A percentile compares a stretch with the other conserved stretches of the same genome.
phyloP scores from a whole-genome alignment of 2,113 vertebrate species.

The Phylloscopus trochilus region DNA sequence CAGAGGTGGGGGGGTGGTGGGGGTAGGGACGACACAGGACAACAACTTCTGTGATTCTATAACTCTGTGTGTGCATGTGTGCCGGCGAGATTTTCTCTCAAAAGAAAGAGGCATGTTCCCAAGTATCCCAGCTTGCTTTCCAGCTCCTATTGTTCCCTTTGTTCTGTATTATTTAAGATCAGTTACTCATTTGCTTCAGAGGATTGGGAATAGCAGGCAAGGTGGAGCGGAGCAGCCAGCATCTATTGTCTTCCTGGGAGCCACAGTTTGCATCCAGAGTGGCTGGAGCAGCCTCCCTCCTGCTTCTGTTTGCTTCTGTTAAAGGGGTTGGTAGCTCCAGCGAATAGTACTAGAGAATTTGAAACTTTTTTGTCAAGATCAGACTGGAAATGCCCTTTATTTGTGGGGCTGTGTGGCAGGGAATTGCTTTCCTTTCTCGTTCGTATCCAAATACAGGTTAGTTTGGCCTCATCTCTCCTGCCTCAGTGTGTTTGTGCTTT shows the following conservation, averaged over 20 bases:
- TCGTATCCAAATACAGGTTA: fast-evolving
- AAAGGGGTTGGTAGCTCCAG: background rate
- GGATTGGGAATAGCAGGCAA: background rate
- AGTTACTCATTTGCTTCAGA: conserved; percentile 37
- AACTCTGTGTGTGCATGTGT: background rate
- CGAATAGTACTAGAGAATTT: background rate
- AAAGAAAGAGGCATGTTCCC: background rate
- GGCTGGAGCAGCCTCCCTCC: background rate
- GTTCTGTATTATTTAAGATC: conserved; percentile 49
- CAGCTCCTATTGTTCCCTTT: conserved; percentile 54
- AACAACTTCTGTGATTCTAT: background rate
- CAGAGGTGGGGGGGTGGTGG: too few relatives aligned
- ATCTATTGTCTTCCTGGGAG: background rate
- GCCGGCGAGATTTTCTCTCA: background rate
- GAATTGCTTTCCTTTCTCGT: background rate
- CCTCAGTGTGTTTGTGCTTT: background rate
- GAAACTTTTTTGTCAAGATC: background rate
- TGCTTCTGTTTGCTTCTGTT: background rate
- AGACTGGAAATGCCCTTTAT: background rate
- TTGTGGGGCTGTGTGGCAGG: background rate
- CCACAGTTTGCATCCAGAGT: background rate
- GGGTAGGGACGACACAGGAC: background rate
- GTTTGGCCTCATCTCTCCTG: background rate
- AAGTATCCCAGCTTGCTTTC: conserved; percentile 5
- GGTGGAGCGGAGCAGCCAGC: background rate